A percentile compares a stretch with the other conserved stretches of the same genome.
Conservation (phyloP, 92 coral and sea anemone species). For the Muricea muricata region DNA sequence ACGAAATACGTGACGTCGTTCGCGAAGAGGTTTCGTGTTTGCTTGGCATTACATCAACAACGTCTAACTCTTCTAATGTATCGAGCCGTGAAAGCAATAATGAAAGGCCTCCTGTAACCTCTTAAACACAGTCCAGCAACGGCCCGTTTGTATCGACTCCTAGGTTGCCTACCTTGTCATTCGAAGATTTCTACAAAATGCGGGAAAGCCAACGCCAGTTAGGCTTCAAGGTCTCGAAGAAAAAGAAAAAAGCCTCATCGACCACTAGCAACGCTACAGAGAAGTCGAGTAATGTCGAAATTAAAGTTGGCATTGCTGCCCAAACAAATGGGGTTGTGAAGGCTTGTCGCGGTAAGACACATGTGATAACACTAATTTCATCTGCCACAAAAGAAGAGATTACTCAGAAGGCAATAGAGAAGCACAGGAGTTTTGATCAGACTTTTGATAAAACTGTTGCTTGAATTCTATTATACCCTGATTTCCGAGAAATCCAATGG, state of each 20-base stretch:
- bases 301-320: constrained; percentile 66
- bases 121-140: too few species aligned
- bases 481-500: constrained; percentile 58
- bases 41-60: constrained; percentile 26
- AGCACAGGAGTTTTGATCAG: constrained; percentile 55
- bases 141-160: too few species aligned
- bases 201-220: too few species aligned
- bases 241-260: not conserved
- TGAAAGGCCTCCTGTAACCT: not conserved
- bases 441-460: too few species aligned
- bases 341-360: constrained; percentile 57
- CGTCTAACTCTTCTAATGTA: not conserved
- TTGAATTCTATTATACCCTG: constrained; percentile 63
- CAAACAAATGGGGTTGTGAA: constrained; percentile 65
- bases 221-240: constrained; percentile 3
- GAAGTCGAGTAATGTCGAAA: constrained; percentile 68
- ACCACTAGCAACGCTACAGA: too few species aligned
- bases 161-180: too few species aligned
- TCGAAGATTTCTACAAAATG: too few species aligned
- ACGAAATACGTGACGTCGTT: constrained; percentile 49
- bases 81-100: not conserved
- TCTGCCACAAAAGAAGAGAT: not conserved
- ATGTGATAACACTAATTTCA: constrained; percentile 51
- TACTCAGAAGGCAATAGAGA: constrained; percentile 57
- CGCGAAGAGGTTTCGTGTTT: constrained; percentile 49